Percentiles rank a stretch among this genome's conserved stretches.
These are phyloP conservation scores for Augochlora pura DNA, from an alignment of 1,140 invertebrate species.

Conservation along the genomic window DNA sequence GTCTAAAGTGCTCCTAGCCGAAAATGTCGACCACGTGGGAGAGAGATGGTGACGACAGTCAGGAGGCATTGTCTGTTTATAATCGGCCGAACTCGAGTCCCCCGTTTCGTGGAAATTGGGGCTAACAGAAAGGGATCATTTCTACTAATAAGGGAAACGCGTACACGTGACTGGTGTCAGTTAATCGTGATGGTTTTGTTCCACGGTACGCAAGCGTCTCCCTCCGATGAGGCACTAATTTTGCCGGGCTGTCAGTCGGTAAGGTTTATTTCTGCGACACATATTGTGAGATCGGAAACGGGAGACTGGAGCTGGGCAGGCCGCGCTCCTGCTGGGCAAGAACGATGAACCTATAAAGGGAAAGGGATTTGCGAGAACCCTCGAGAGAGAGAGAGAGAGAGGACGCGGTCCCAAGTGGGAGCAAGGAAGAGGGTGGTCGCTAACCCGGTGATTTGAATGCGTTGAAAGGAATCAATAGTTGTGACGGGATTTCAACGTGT, in stretches of 20 bases:
- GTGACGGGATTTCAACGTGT: too few species aligned
- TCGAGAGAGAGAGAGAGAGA: not conserved
- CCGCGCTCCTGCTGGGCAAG: not conserved
- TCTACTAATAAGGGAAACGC: too few species aligned
- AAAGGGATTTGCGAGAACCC: conserved; percentile 22
- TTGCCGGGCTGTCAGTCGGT: conserved; percentile 8
- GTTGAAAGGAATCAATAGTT: not conserved
- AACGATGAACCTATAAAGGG: not conserved
- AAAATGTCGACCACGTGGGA: too few species aligned
- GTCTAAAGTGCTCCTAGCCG: too few species aligned
- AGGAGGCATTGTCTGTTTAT: too few species aligned
- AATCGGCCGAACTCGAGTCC: too few species aligned
- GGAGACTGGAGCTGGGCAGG: not conserved
- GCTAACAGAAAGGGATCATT: too few species aligned
- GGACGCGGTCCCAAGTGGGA: not conserved
- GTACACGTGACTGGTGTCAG: too few species aligned
- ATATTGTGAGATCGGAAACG: not conserved
- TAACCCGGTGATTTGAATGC: not conserved
- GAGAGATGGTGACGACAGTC: too few species aligned
- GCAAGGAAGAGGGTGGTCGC: not conserved
- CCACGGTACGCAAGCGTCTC: not conserved
- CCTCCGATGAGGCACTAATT: conserved; percentile 7
- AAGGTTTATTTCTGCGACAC: conserved; percentile 2
- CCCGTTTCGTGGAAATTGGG: too few species aligned
- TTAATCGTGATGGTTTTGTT: too few species aligned